Conservation (phyloP, 2,888 invertebrate genomes). For the Orthosia incerta region DNA sequence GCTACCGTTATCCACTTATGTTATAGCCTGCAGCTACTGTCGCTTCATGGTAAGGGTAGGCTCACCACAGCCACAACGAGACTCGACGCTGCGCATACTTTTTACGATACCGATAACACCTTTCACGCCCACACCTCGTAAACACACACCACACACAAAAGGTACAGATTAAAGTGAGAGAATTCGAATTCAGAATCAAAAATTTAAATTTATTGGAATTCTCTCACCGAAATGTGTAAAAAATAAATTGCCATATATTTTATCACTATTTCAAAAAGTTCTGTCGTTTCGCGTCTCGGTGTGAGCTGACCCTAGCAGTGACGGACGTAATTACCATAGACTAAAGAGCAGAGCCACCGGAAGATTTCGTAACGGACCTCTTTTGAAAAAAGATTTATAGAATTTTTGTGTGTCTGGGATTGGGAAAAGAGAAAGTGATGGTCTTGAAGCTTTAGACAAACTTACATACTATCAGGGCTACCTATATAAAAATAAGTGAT, state of each 20-base stretch:
- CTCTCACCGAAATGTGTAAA: too few species aligned
- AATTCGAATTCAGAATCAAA: too few species aligned
- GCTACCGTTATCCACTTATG: constrained; percentile 62
- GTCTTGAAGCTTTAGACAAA: neutral
- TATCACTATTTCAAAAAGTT: too few species aligned
- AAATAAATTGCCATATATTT: too few species aligned
- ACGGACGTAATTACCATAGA: constrained; percentile 50
- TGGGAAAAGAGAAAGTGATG: neutral
- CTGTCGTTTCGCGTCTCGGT: too few species aligned
- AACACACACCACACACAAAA: too few species aligned
- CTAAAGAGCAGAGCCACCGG: constrained; percentile 33
- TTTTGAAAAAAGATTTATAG: constrained; percentile 47
- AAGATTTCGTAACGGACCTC: constrained; percentile 41
- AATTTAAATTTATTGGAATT: too few species aligned
- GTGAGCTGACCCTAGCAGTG: neutral
- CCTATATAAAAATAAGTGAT: neutral
- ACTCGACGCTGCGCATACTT: too few species aligned
- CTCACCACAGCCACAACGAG: too few species aligned
- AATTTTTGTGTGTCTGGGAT: constrained; percentile 11
- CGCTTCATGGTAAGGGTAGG: constrained; percentile 8
- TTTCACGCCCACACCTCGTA: too few species aligned
- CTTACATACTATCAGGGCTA: neutral
- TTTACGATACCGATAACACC: too few species aligned
- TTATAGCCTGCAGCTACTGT: constrained; percentile 47
- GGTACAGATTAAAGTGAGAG: too few species aligned